Evolutionary conservation across 2,113 vertebrate species (phyloP).

Genomic region (Callospermophilus lateralis): DNA sequence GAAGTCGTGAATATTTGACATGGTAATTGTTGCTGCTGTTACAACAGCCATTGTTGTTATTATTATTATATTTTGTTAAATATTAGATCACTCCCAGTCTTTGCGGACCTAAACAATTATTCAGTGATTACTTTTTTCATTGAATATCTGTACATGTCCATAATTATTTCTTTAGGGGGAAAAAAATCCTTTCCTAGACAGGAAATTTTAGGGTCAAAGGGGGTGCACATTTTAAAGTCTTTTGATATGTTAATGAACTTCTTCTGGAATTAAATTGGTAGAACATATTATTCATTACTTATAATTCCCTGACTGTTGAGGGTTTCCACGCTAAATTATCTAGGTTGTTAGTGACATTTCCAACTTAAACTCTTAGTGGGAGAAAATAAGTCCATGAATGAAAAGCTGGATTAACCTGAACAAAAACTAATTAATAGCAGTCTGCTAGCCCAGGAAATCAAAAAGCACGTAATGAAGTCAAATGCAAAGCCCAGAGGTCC

Average conservation of each 20-base stretch:
- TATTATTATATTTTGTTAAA: neutral
- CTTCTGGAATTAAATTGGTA: slow-evolving; percentile 56
- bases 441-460: slow-evolving; percentile 61
- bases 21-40: neutral
- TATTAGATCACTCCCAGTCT: neutral
- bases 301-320: slow-evolving; percentile 42
- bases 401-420: slow-evolving; percentile 73
- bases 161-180: slow-evolving; percentile 70
- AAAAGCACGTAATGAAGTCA: slow-evolving; percentile 58
- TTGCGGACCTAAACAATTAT: neutral
- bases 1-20: neutral
- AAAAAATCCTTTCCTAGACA: slow-evolving; percentile 45
- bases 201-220: slow-evolving; percentile 76
- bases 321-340: slow-evolving; percentile 56
- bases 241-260: slow-evolving; percentile 80
- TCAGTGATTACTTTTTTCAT: neutral
- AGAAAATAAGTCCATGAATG: slow-evolving; percentile 47
- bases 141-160: neutral
- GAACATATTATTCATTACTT: slow-evolving; percentile 76
- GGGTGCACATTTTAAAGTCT: slow-evolving; percentile 59
- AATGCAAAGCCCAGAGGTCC: neutral
- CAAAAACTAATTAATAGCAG: slow-evolving; percentile 72
- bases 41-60: neutral
- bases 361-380: slow-evolving; percentile 52
- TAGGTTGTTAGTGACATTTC: slow-evolving; percentile 73